Evolutionary conservation across 2,888 invertebrate species (phyloP), one percentile per base, ranked within the genome.

Genomic region (Caradrina kadenii): DNA sequence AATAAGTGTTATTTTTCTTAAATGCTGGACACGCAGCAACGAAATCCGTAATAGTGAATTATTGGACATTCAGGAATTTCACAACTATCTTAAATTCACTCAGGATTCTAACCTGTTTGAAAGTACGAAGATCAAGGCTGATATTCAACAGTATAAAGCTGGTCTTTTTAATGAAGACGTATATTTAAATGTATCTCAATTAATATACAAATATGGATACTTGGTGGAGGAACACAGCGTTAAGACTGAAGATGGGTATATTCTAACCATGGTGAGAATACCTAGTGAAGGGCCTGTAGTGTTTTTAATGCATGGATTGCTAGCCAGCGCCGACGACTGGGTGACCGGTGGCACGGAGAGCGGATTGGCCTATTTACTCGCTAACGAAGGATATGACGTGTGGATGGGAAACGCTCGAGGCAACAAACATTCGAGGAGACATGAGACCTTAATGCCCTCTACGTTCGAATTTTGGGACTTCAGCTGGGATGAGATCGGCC

Each of bases 321-420:
- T 97, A 4, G 95, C 96, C 15, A 97, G 97, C 73, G 97, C 97
- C 2, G 96, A 97, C 1, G 97, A 97, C 89, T 98, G 97, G 97
- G 94, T 98, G 2, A 91, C 97, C 3, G 95, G 96, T 69, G 97
- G 97, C 35, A 96, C 94, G 17, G 91, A 96, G 73, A 96, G 96
- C 83, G 96, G 91, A 88, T 89, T 85, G 13, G 91, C 85, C 5
- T 92, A 91, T 80, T 81, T 96, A 35, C 88, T 97, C 5, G 96
- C 96, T 1, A 96, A 97, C 73, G 91, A 93, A 63, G 97, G 97
- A n/a, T 97, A 96, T 81, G 97, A 97, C 80, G 97, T 97, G 0
- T 98, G 98, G 98, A 90, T 98, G 90, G 97, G 97, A 0, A 98
- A 98, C 89, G 96, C 96, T 21, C 96, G 98, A 4, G 98, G 98